A percentile compares a stretch with the other conserved stretches of the same genome.
phyloP scores from a whole-genome alignment of 2,888 invertebrate species.

The Standfussiana lucernea region DNA sequence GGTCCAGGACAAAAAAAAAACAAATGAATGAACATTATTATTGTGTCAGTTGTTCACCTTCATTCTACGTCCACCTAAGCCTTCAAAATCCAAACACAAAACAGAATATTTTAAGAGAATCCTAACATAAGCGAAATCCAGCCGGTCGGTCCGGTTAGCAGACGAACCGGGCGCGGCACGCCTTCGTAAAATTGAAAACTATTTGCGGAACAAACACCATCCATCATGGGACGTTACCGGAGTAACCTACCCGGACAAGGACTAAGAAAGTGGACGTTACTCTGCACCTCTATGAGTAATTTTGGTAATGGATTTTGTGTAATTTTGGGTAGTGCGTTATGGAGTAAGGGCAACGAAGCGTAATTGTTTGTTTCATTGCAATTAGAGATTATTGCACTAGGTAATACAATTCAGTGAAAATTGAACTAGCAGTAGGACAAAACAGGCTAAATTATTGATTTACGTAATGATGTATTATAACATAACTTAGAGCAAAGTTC shows the following conservation, averaged over 20 bases:
- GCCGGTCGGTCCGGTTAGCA: slow-evolving; percentile 37
- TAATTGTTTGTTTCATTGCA: slow-evolving; percentile 38
- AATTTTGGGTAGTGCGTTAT: slow-evolving; percentile 46
- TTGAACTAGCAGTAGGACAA: not conserved
- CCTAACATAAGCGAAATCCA: slow-evolving; percentile 61
- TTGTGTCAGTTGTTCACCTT: too few relatives aligned
- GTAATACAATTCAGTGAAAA: not conserved
- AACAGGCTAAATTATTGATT: not conserved
- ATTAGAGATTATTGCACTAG: slow-evolving; percentile 23
- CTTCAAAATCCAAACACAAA: slow-evolving; percentile 16
- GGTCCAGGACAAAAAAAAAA: too few relatives aligned
- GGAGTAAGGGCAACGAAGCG: slow-evolving; percentile 4
- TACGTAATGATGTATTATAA: not conserved
- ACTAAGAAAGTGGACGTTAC: slow-evolving; percentile 42
- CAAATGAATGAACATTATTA: too few relatives aligned
- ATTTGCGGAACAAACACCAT: slow-evolving; percentile 88
- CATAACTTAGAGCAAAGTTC: not conserved
- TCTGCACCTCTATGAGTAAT: slow-evolving; percentile 27
- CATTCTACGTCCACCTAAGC: not conserved
- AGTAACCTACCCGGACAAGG: slow-evolving; percentile 62
- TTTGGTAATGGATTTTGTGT: slow-evolving; percentile 61
- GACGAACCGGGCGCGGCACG: slow-evolving; percentile 52
- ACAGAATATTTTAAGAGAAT: slow-evolving; percentile 39
- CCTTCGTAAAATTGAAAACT: slow-evolving; percentile 87
- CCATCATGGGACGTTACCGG: slow-evolving; percentile 85